Percentiles rank a stretch among this genome's conserved stretches.
phyloP scores from a whole-genome alignment of 1,140 invertebrate species.

The Drosophila kanapiae region DNA sequence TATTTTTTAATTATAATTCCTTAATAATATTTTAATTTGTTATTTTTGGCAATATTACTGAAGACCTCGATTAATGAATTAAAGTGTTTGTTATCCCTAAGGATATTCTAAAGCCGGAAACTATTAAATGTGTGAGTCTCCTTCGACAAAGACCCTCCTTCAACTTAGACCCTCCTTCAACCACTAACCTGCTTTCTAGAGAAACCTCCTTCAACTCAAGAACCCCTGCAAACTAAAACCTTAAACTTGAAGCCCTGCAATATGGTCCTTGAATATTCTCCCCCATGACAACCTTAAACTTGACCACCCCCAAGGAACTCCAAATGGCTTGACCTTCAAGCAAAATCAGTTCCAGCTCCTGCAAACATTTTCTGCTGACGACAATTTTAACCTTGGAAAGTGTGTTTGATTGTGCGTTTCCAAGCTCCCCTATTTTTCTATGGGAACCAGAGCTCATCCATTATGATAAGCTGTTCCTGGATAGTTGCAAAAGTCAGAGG shows the following conservation, averaged over 20 bases:
- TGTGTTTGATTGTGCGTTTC: conserved; percentile 23
- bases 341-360: conserved; percentile 46
- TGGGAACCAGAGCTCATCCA: conserved; percentile 55
- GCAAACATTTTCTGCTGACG: conserved; percentile 63
- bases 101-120: neutral
- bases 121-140: neutral
- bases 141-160: neutral
- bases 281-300: conserved; percentile 52
- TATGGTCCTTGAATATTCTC: conserved; percentile 2
- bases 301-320: conserved; percentile 46
- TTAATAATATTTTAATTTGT: neutral
- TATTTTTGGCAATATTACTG: neutral
- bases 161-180: neutral
- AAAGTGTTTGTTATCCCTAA: neutral
- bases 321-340: conserved; percentile 59
- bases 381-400: conserved; percentile 52
- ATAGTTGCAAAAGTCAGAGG: conserved; percentile 34
- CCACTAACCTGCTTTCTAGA: neutral
- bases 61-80: neutral
- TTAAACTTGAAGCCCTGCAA: neutral
- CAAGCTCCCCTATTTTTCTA: conserved; percentile 21
- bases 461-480: conserved; percentile 75
- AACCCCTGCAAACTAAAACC: neutral
- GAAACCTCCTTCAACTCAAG: conserved; percentile 34
- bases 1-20: neutral